Evolutionary conservation across 1,140 invertebrate genomes (phyloP).

Genomic region (Helicoverpa armigera): DNA sequence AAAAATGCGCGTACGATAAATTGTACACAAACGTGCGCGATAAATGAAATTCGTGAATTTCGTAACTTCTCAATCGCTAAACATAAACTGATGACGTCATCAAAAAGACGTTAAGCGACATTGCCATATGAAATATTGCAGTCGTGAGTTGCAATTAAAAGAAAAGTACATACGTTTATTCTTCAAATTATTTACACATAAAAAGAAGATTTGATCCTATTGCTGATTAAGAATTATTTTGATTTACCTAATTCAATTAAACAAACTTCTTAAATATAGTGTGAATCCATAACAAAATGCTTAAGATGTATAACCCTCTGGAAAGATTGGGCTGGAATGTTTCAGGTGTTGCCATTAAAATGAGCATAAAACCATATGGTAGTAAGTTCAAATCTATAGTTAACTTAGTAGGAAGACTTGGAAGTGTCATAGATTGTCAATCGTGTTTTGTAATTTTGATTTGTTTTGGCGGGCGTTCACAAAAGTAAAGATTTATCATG

Average conservation of each 20-base stretch:
- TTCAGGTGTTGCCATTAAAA: background rate
- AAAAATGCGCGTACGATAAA: constrained; percentile 52
- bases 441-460: background rate
- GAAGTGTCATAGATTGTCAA: background rate
- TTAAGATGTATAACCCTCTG: background rate
- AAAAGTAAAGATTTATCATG: constrained; percentile 51
- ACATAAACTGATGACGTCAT: constrained; percentile 85
- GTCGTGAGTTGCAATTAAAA: too few relatives aligned
- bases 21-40: constrained; percentile 54
- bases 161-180: too few relatives aligned
- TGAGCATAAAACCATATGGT: too few relatives aligned
- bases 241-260: too few relatives aligned
- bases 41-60: constrained; percentile 70
- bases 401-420: too few relatives aligned
- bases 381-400: too few relatives aligned
- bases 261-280: too few relatives aligned
- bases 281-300: background rate
- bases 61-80: constrained; percentile 75
- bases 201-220: too few relatives aligned
- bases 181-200: too few relatives aligned
- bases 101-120: constrained; percentile 67
- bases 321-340: background rate
- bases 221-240: too few relatives aligned
- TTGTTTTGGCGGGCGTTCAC: constrained; percentile 31
- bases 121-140: constrained; percentile 12